Conservation (phyloP, 2,797 vertebrate species). For the Ficedula albicollis region DNA sequence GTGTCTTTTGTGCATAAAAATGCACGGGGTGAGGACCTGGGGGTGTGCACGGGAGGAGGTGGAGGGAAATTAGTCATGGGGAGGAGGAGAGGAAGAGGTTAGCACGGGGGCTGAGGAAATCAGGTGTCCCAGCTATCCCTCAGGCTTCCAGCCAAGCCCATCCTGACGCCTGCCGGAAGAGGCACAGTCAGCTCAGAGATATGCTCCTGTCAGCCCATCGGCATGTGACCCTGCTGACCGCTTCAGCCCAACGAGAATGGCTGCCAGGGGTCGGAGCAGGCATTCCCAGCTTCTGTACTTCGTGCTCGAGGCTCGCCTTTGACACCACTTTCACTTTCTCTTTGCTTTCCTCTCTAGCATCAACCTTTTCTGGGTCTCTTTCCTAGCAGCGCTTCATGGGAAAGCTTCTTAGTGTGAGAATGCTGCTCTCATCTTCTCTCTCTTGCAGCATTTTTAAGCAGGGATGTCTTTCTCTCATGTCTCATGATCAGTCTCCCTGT, state of each 20-base stretch:
- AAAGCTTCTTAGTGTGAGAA: neutral
- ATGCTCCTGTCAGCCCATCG: neutral
- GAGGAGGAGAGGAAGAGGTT: slow-evolving; percentile 55
- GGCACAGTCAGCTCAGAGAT: neutral
- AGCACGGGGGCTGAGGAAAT: neutral
- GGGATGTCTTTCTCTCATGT: neutral
- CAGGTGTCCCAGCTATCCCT: slow-evolving; percentile 21
- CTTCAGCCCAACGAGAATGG: neutral
- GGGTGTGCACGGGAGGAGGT: neutral
- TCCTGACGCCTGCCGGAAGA: neutral
- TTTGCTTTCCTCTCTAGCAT: neutral
- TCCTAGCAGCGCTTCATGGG: neutral
- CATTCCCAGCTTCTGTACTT: neutral
- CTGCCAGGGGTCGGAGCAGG: neutral
- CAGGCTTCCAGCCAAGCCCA: neutral
- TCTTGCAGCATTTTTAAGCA: neutral
- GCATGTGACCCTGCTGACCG: neutral
- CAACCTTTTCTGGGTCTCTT: neutral
- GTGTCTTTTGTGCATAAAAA: slow-evolving; percentile 1
- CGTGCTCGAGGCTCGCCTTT: neutral
- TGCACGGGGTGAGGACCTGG: neutral
- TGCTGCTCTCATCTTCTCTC: neutral
- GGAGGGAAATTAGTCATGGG: slow-evolving; percentile 43
- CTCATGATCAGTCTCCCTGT: neutral
- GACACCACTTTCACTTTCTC: slow-evolving; percentile 34